A percentile compares a stretch with the other conserved stretches of the same genome.
These are phyloP conservation scores for Ptilorrhoa leucosticta DNA, from an alignment of 2,113 vertebrate species.

Conservation along the genomic window DNA sequence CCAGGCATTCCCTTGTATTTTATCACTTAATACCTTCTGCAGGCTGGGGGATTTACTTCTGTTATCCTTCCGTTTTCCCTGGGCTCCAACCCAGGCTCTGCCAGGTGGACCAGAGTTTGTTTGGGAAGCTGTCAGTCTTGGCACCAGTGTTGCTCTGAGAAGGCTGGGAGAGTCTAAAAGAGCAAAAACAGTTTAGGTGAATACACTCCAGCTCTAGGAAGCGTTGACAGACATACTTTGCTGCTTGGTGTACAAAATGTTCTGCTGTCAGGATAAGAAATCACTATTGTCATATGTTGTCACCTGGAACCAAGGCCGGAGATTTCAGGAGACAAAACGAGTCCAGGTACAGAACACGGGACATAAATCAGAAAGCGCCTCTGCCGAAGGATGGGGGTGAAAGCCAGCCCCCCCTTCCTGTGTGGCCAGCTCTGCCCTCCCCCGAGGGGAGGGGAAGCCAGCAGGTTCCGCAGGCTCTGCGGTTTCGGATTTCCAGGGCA, in stretches of 20 bases:
- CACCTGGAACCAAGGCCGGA: constrained; percentile 1
- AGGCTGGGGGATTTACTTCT: not conserved
- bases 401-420: not conserved
- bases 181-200: not conserved
- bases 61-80: not conserved
- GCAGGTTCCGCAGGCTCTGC: not conserved
- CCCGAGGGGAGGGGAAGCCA: not conserved
- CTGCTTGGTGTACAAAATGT: not conserved
- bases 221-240: not conserved
- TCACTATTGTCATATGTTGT: not conserved
- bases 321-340: not conserved
- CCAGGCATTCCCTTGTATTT: not conserved
- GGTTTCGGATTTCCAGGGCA: not conserved
- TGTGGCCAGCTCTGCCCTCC: not conserved
- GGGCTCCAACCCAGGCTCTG: not conserved
- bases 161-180: not conserved
- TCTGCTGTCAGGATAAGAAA: constrained; percentile 41
- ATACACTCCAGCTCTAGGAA: not conserved
- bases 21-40: not conserved
- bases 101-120: not conserved
- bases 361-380: not conserved
- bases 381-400: not conserved
- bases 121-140: not conserved
- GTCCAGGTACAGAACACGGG: not conserved
- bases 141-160: not conserved